Evolutionary conservation across 1,140 invertebrate species (phyloP).

Genomic region (Drosophila takahashii): DNA sequence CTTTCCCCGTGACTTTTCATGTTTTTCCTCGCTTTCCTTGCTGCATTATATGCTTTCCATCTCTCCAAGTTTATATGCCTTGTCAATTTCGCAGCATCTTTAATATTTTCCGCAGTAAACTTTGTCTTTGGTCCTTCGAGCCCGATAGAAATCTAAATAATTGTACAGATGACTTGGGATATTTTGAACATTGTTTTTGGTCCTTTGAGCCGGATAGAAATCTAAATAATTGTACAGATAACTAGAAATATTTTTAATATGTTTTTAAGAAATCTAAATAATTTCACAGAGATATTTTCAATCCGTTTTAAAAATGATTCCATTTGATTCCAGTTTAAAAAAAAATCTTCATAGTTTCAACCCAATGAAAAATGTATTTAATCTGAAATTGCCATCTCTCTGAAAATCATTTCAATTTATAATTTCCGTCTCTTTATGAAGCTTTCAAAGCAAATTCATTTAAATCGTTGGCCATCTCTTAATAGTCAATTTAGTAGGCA

Average conservation of each 20-base stretch:
- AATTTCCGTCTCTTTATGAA: neutral
- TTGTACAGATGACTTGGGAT: too few relatives aligned
- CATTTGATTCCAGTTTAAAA: too few relatives aligned
- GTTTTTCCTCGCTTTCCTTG: constrained; percentile 5
- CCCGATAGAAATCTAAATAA: neutral
- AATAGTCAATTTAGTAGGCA: constrained; percentile 13
- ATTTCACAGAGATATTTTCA: too few relatives aligned
- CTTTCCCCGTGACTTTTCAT: constrained; percentile 34
- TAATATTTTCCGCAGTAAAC: constrained; percentile 7
- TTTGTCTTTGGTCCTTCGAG: neutral
- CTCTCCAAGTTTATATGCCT: constrained; percentile 3
- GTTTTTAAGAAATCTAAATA: too few relatives aligned
- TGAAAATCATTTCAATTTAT: neutral
- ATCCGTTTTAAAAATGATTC: too few relatives aligned
- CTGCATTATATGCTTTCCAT: neutral
- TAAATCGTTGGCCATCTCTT: constrained; percentile 1
- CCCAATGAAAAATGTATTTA: neutral
- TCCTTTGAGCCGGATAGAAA: neutral
- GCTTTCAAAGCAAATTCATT: neutral
- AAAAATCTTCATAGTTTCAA: too few relatives aligned
- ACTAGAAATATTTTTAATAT: too few relatives aligned
- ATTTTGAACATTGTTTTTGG: neutral
- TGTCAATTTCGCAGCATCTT: constrained; percentile 5
- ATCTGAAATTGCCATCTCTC: neutral
- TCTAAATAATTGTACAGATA: too few relatives aligned